These are phyloP conservation scores for Triops cancriformis DNA, from an alignment of 1,140 invertebrate species.

Conservation along the genomic window DNA sequence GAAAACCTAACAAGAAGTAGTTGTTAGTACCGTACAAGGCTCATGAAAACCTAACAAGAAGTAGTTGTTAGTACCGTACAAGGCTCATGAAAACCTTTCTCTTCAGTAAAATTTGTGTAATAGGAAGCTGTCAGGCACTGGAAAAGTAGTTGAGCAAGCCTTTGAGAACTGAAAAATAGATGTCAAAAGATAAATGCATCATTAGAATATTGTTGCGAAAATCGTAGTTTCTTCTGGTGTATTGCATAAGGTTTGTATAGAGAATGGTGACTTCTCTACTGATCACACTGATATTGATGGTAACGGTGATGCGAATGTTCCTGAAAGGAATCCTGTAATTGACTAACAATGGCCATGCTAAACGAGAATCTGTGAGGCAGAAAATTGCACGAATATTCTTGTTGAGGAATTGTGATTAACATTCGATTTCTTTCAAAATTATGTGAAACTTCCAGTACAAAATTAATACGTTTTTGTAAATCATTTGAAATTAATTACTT, in stretches of 20 bases:
- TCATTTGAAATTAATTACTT: no score
- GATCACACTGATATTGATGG: not conserved
- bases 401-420: no score
- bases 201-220: not conserved
- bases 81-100: not conserved
- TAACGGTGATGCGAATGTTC: not conserved
- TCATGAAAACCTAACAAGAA: no score
- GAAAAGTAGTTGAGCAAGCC: not conserved
- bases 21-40: no score
- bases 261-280: conserved; percentile 12
- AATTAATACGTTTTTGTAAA: no score
- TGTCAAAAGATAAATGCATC: conserved; percentile 4
- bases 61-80: no score
- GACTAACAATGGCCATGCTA: not conserved
- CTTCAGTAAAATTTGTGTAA: not conserved
- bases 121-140: no score
- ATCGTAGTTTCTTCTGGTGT: conserved; percentile 9
- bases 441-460: no score
- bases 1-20: no score
- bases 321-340: not conserved
- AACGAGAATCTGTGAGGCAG: not conserved
- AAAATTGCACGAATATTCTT: not conserved
- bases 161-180: conserved; percentile 15
- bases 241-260: conserved; percentile 19
- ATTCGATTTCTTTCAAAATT: no score